Evolutionary conservation across 2,888 invertebrate species (phyloP).

Genomic region (Halocaridina rubra): DNA sequence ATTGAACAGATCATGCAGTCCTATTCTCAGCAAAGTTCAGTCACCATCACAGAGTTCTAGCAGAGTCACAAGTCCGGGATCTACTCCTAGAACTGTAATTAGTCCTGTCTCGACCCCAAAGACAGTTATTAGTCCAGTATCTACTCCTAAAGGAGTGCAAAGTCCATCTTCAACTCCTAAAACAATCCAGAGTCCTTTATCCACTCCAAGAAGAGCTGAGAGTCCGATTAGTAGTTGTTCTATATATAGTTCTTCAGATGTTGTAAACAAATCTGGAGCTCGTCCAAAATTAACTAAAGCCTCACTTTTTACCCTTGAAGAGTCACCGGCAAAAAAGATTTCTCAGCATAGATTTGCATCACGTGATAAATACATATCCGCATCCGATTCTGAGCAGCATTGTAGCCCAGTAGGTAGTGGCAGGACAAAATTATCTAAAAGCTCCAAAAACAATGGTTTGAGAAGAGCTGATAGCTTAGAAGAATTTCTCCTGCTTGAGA

Average conservation of each 20-base stretch:
- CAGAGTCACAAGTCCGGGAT: conserved; percentile 6
- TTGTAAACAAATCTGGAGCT: neutral
- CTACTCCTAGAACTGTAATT: neutral
- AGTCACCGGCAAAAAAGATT: neutral
- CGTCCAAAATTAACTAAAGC: conserved; percentile 3
- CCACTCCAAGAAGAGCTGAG: conserved; percentile 1
- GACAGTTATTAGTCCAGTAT: neutral
- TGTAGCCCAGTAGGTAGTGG: conserved; percentile 18
- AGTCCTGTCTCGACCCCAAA: conserved; percentile 24
- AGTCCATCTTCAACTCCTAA: conserved; percentile 20
- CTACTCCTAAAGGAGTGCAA: neutral
- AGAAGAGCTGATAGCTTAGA: conserved; percentile 61
- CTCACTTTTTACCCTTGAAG: neutral
- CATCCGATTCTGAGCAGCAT: conserved; percentile 16
- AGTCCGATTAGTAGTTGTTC: neutral
- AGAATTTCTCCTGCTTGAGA: conserved; percentile 61
- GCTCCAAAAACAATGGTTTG: conserved; percentile 25
- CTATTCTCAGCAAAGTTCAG: neutral
- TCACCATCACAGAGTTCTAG: neutral
- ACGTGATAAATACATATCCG: conserved; percentile 1
- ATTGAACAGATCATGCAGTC: conserved; percentile 10
- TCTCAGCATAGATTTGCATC: neutral
- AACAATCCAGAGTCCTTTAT: conserved; percentile 4
- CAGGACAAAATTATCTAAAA: conserved; percentile 14
- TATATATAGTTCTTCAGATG: neutral